Percentiles rank a stretch among this genome's conserved stretches.
Conservation (phyloP, 2,113 vertebrate genomes). For the Herpetotheres cachinnans region DNA sequence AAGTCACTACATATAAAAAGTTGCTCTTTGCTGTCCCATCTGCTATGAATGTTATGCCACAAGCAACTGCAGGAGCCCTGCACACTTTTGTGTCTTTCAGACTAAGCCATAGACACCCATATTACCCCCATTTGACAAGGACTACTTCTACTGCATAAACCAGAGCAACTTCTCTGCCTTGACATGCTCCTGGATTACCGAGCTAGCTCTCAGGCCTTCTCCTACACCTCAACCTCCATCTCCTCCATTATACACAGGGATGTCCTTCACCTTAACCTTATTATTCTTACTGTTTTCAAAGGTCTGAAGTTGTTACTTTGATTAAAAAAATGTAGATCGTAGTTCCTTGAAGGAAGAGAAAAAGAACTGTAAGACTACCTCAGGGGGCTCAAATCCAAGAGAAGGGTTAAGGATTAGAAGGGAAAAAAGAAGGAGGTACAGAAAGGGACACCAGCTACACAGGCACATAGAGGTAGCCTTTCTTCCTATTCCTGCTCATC, state of each 20-base stretch:
- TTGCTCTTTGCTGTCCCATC: neutral
- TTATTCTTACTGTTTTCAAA: neutral
- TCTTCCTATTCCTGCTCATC: neutral
- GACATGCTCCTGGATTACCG: neutral
- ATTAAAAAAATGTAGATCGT: accelerated
- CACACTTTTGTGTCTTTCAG: neutral
- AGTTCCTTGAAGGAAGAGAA: neutral
- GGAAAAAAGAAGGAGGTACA: neutral
- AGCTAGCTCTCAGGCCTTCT: neutral
- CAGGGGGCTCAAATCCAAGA: neutral
- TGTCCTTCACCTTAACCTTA: neutral
- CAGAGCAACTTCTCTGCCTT: neutral
- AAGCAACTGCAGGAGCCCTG: neutral
- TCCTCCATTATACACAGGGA: neutral
- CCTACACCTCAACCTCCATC: neutral
- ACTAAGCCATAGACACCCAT: neutral
- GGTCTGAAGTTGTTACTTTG: neutral
- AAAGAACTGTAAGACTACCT: neutral
- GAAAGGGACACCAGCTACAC: neutral
- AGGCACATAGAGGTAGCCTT: neutral
- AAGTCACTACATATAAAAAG: neutral
- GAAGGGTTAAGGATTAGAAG: neutral
- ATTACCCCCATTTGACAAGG: neutral
- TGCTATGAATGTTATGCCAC: neutral
- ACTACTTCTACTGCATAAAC: neutral